phyloP scores from a whole-genome alignment of 1,140 invertebrate species.

The Monomorium pharaonis region DNA sequence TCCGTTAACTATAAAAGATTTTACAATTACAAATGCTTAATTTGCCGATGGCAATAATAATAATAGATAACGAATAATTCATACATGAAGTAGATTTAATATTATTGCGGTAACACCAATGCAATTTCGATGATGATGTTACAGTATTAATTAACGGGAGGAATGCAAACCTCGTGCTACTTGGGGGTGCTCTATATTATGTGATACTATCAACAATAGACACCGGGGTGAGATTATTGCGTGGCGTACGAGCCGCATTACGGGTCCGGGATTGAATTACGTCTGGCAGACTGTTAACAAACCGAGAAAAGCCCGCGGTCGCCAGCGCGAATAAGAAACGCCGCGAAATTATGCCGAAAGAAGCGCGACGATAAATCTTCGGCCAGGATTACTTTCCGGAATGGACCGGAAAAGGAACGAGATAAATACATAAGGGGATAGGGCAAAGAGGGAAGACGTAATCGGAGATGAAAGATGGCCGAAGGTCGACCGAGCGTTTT shows the following conservation, averaged over 20 bases:
- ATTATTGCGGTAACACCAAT: neutral
- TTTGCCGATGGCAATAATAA: neutral
- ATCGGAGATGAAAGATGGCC: slow-evolving; percentile 49
- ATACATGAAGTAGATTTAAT: slow-evolving; percentile 6
- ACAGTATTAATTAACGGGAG: slow-evolving; percentile 25
- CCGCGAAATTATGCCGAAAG: slow-evolving; percentile 40
- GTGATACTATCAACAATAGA: slow-evolving; percentile 56
- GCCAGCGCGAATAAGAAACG: neutral
- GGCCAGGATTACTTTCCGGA: slow-evolving; percentile 21
- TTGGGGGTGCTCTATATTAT: slow-evolving; percentile 1
- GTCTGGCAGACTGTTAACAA: neutral
- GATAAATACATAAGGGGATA: neutral
- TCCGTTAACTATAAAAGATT: slow-evolving; percentile 6
- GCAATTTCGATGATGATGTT: slow-evolving; percentile 1
- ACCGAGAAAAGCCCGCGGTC: slow-evolving; percentile 19
- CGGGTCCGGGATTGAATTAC: slow-evolving; percentile 65
- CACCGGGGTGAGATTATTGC: slow-evolving; percentile 63
- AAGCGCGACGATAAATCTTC: slow-evolving; percentile 40
- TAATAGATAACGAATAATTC: neutral
- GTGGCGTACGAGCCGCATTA: slow-evolving; percentile 48
- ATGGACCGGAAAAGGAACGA: slow-evolving; percentile 21
- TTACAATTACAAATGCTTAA: neutral
- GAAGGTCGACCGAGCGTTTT: slow-evolving; percentile 40
- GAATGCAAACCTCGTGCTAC: slow-evolving; percentile 21
- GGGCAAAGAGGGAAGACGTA: neutral